Evolutionary conservation across 2,113 vertebrate species (phyloP).

Genomic region (Microcebus lehilahytsara): DNA sequence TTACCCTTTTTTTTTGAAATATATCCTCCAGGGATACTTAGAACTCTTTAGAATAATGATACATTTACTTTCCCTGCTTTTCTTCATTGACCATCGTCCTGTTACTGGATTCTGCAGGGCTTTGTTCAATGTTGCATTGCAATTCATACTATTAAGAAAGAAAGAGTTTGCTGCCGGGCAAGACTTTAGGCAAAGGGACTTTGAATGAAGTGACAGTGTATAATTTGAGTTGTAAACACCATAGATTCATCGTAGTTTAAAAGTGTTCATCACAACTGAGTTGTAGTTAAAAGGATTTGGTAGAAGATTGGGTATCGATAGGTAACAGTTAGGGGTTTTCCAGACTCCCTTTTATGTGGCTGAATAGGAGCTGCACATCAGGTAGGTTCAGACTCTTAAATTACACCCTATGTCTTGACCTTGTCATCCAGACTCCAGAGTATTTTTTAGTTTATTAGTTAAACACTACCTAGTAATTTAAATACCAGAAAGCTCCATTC

Average conservation of each 20-base stretch:
- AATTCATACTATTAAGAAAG: background rate
- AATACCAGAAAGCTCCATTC: conserved; percentile 56
- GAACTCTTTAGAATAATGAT: conserved; percentile 48
- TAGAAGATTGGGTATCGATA: conserved; percentile 66
- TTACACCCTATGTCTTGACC: conserved; percentile 73
- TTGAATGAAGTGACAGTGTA: conserved; percentile 55
- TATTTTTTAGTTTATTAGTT: conserved; percentile 76
- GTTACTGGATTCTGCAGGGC: background rate
- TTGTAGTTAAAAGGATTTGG: conserved; percentile 78
- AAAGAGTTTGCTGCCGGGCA: conserved; percentile 59
- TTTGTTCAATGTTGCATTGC: conserved; percentile 55
- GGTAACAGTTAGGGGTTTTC: conserved; percentile 78
- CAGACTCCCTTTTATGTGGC: conserved; percentile 77
- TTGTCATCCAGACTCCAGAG: conserved; percentile 65
- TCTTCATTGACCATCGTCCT: background rate
- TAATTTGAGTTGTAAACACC: conserved; percentile 78
- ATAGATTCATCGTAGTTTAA: conserved; percentile 71
- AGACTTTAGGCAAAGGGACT: conserved; percentile 56
- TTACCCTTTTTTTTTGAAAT: conserved; percentile 27
- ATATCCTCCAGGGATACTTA: background rate
- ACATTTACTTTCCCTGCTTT: background rate
- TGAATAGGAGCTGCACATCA: conserved; percentile 52
- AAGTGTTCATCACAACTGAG: conserved; percentile 72
- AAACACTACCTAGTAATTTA: conserved; percentile 70
- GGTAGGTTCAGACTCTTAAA: conserved; percentile 78